Conservation (phyloP, 2,888 invertebrate species). For the Scaptomyza caliginosa region DNA sequence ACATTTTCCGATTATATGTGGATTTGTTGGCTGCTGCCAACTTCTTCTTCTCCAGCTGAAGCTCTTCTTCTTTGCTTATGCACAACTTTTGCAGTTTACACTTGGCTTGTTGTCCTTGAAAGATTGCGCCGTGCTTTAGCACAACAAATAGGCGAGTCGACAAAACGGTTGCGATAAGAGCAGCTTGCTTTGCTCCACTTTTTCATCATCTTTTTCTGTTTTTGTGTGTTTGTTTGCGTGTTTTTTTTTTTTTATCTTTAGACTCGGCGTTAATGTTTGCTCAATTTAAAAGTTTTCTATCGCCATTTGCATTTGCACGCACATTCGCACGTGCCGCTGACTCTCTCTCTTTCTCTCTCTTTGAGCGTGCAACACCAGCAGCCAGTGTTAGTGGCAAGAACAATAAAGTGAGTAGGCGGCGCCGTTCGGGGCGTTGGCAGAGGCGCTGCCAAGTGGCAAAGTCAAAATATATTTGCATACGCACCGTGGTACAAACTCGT, state of each 20-base stretch:
- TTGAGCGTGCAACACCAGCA: conserved; percentile 14
- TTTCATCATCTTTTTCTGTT: conserved; percentile 27
- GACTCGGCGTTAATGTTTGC: conserved; percentile 73
- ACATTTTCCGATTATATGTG: conserved; percentile 75
- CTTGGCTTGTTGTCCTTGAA: conserved; percentile 71
- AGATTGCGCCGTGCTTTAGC: conserved; percentile 60
- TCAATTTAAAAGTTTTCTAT: conserved; percentile 78
- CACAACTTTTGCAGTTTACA: conserved; percentile 67
- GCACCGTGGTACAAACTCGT: conserved; percentile 54
- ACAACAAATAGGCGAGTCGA: conserved; percentile 66
- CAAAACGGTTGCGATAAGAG: conserved; percentile 60
- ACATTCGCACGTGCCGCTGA: conserved; percentile 77
- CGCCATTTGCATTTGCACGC: conserved; percentile 77
- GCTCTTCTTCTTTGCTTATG: conserved; percentile 6
- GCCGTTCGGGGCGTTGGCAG: conserved; percentile 13
- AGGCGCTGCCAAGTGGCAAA: conserved; percentile 58
- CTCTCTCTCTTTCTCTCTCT: too few relatives aligned
- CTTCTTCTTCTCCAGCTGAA: not conserved
- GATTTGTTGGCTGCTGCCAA: conserved; percentile 56
- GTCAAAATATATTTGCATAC: conserved; percentile 66
- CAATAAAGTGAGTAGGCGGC: conserved; percentile 27
- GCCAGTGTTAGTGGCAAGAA: conserved; percentile 31
- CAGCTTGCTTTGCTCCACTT: conserved; percentile 44
- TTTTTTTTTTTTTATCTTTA: conserved; percentile 10
- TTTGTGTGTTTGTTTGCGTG: not conserved